Evolutionary conservation across 1,140 invertebrate species (phyloP), one percentile per base, ranked within the genome.

Genomic region (Heliconius melpomene): DNA sequence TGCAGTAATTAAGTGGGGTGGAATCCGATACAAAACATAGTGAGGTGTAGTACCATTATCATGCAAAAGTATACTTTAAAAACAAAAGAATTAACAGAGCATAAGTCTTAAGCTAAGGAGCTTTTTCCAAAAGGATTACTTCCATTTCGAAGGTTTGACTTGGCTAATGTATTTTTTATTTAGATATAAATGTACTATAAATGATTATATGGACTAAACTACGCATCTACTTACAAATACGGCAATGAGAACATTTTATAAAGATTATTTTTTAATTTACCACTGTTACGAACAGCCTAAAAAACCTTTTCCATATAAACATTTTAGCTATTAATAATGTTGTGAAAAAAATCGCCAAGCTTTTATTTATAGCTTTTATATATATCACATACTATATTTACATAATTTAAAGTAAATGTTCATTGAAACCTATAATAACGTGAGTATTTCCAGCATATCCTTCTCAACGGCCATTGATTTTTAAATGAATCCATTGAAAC

Each of bases 381-480:
- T 32, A 18, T 52, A 20, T 52, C 18, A 52, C 5, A 20, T 52
- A 20, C 18, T 20, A 52, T 52, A 7, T 20, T 52, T 11, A 57
- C 2, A 23, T 23, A 11, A 66, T n/a, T 66, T 66, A 29, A 26
- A 66, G 60, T 13, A 7, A 66, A 29, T 26, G 60, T 66, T 66
- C 26, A 66, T 66, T 66, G 1, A 66, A 66, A 66, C 23, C 11
- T 9, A 66, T 66, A 66, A 66, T 29, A 66, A 66, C 8, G 26
- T 9, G 60, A 66, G 60, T 66, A 66, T 66, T 66, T 60, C 29
- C 26, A 66, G 26, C 60, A 77, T 66, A 77, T 77, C 75, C 75
- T 77, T 77, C 60, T 77, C 66, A 77, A n/a, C 40, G 60, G 38
- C 38, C 60, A 70, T 77, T 77, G 60, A 77, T 77, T 77, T 77